phyloP scores from a whole-genome alignment of 92 coral and sea anemone genomes.

The Chrysogorgia sp. region DNA sequence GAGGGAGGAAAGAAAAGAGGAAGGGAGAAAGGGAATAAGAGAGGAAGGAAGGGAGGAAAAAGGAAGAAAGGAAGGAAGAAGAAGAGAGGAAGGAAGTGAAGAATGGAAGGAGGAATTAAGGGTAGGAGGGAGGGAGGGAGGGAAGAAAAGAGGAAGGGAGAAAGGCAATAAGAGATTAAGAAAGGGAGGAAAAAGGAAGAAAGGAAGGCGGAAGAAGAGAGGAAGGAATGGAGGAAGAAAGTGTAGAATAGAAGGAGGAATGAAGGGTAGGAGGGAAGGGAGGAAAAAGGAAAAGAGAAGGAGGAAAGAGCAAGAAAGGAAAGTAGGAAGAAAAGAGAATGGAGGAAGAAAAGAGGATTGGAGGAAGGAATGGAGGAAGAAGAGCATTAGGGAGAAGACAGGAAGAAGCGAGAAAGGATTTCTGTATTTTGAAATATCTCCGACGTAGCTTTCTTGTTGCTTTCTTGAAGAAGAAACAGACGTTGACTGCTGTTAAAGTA shows the following conservation, averaged over 20 bases:
- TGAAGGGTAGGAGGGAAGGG: not conserved
- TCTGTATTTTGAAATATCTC: not conserved
- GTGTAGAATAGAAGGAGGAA: not conserved
- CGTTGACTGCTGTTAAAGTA: not conserved
- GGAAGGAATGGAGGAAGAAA: not conserved
- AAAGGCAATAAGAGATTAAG: no score
- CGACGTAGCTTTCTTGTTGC: not conserved
- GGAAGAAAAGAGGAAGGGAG: not conserved
- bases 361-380: not conserved
- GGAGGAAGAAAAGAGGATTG: not conserved
- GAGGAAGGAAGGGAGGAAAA: constrained; percentile 1
- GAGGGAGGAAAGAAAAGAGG: not conserved
- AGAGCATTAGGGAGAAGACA: not conserved
- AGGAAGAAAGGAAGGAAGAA: constrained; percentile 9
- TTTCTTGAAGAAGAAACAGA: not conserved
- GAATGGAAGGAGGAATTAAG: not conserved
- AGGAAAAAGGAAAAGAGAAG: not conserved
- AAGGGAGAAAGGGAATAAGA: not conserved
- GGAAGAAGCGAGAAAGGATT: not conserved
- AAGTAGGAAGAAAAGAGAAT: not conserved
- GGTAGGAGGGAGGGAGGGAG: constrained; percentile 8
- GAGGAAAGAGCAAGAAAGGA: not conserved
- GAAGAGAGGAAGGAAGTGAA: not conserved
- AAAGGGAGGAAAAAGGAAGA: not conserved
- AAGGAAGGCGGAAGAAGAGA: no score